Conservation (phyloP, 2,888 invertebrate genomes). For the Cyclophora albipunctata region DNA sequence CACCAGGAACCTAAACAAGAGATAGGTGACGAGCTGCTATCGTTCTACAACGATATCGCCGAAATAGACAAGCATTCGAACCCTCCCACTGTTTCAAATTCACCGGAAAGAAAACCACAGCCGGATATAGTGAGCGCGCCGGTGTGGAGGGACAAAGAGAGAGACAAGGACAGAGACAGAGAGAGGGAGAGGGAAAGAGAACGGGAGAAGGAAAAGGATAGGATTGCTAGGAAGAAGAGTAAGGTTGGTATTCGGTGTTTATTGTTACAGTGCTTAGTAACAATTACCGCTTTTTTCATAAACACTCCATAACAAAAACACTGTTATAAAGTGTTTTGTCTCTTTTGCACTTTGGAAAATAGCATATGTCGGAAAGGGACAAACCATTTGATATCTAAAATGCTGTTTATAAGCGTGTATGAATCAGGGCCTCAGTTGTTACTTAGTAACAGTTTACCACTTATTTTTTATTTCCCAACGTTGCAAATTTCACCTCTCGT, state of each 20-base stretch:
- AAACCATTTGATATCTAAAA: no score
- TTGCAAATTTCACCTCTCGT: no score
- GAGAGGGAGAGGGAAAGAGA: constrained; percentile 16
- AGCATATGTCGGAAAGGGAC: no score
- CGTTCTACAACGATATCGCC: constrained; percentile 74
- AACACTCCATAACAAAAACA: no score
- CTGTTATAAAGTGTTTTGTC: no score
- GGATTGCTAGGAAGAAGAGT: constrained; percentile 13
- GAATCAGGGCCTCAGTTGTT: no score
- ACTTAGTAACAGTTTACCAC: no score
- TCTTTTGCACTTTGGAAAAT: no score
- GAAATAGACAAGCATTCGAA: constrained; percentile 52
- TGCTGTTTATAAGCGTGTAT: no score
- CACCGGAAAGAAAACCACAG: constrained; percentile 27
- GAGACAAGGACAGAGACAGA: constrained; percentile 10
- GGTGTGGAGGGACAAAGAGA: constrained; percentile 14
- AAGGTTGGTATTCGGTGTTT: constrained; percentile 4
- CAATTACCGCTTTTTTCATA: no score
- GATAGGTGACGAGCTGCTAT: constrained; percentile 65
- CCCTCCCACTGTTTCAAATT: constrained; percentile 20
- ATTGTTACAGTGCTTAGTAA: no score
- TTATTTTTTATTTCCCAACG: no score
- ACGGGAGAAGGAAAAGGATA: constrained; percentile 13
- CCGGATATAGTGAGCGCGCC: neutral
- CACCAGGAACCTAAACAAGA: constrained; percentile 43